Evolutionary conservation across 2,113 vertebrate genomes (phyloP), one percentile per base, ranked within the genome.

Genomic region (Prunella himalayana): DNA sequence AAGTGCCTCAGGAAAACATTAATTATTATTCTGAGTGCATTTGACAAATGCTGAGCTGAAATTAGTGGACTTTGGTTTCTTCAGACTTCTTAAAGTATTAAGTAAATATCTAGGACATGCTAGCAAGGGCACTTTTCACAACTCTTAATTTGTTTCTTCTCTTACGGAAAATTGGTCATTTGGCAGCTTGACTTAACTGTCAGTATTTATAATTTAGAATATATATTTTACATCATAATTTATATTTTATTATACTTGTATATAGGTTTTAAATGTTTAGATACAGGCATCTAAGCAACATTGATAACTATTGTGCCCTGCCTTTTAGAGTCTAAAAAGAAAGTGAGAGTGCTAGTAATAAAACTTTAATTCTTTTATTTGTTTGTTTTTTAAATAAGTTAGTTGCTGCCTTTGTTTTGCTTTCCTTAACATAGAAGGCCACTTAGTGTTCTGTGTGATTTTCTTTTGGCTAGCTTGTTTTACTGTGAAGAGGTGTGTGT

Each of bases 1-100:
- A 60, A 75, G 60, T 86, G 86, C 60, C 69, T 70, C 31, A 68
- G 82, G 90, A 92, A 83, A 88, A 47, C 60, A 80, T 23, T 37
- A 82, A 54, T 96, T 96, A 49, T 68, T 87, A 77, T 96, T 96
- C 85, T 63, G 66, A 77, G 59, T 45, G 27, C 66, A 57, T 77
- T 59, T 90, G 75, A 83, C 59, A 63, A 90, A 69, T 59, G 63
- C 75, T 54, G 70, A 93, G 54, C 66, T 77, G 75, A 88, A 95
- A 82, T 86, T 42, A 79, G 63, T 82, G 27, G 41, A 59, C 39
- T 61, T 86, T 0, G 2, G 42, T 77, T 86, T 90, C 63, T 90
- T 82, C 63, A 59, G 45, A 86, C 37, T 92, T 95, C 33, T 61
- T 79, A 39, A 85, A 57, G 33, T 78, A 25, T 54, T 79, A 82